Conservation (phyloP, 1,140 invertebrate species). For the Rhopalosiphum maidis region DNA sequence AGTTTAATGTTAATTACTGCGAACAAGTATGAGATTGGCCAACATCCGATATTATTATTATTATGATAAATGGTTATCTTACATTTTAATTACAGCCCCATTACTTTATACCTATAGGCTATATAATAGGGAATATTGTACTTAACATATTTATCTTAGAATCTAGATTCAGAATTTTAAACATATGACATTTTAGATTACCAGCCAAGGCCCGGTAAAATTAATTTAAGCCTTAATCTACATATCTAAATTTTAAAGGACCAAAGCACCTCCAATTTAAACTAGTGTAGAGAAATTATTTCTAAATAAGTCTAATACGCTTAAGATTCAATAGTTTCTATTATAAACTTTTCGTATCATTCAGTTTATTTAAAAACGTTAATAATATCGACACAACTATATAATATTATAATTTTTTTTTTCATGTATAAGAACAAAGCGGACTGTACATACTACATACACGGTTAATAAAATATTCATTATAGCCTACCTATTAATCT, state of each 20-base stretch:
- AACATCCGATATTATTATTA: background rate
- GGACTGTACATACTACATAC: background rate
- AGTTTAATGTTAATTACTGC: background rate
- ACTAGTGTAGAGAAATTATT: background rate
- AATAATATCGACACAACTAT: background rate
- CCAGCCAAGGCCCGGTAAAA: background rate
- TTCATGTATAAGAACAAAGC: background rate
- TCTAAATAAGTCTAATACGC: background rate
- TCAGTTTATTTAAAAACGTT: no score
- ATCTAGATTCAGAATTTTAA: background rate
- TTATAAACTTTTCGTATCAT: background rate
- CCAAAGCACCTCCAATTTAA: background rate
- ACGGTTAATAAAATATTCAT: background rate
- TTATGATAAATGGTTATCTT: background rate
- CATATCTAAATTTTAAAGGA: background rate
- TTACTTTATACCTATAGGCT: no score
- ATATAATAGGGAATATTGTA: background rate
- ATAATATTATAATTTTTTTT: background rate
- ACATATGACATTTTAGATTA: background rate
- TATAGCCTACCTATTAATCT: background rate
- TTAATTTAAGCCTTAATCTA: background rate
- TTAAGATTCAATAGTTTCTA: background rate
- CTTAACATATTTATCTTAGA: background rate
- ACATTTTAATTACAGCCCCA: background rate
- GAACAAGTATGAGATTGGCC: background rate